Evolutionary conservation across 2,113 vertebrate genomes (phyloP).

Genomic region (Platichthys stellatus): DNA sequence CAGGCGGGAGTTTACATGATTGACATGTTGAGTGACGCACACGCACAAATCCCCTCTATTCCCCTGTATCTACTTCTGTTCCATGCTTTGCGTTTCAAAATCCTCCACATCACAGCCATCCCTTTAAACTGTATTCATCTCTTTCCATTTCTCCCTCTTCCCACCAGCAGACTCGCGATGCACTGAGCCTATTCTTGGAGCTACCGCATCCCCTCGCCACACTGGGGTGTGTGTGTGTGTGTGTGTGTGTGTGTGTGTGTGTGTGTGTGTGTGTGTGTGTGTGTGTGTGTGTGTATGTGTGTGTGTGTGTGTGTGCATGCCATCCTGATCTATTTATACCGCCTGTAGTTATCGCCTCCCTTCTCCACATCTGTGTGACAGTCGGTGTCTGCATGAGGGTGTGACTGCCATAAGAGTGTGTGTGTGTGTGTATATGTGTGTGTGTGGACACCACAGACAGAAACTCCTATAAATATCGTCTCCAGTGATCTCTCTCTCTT

Average conservation of each 20-base stretch:
- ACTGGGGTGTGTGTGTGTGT: constrained; percentile 37
- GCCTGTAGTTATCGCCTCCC: constrained; percentile 68
- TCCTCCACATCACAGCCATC: constrained; percentile 1
- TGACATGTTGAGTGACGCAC: constrained; percentile 29
- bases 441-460: constrained; percentile 18
- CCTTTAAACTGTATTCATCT: constrained; percentile 64
- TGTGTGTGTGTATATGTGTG: not conserved
- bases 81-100: constrained; percentile 19
- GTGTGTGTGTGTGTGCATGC: constrained; percentile 30
- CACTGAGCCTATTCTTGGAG: constrained; percentile 72
- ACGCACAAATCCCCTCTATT: not conserved
- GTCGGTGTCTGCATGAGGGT: constrained; percentile 59
- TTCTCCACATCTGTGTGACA: constrained; percentile 74
- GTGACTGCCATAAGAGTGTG: constrained; percentile 45
- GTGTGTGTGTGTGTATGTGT: constrained; percentile 41
- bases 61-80: not conserved
- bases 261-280: constrained; percentile 33
- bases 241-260: constrained; percentile 39
- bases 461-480: constrained; percentile 70
- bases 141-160: constrained; percentile 50
- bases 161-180: constrained; percentile 45
- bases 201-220: constrained; percentile 59
- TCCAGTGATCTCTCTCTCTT: constrained; percentile 46
- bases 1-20: constrained; percentile 36
- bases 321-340: constrained; percentile 75